Evolutionary conservation across 2,888 invertebrate genomes (phyloP), one percentile per base, ranked within the genome.

Genomic region (Thymelicus acteon): DNA sequence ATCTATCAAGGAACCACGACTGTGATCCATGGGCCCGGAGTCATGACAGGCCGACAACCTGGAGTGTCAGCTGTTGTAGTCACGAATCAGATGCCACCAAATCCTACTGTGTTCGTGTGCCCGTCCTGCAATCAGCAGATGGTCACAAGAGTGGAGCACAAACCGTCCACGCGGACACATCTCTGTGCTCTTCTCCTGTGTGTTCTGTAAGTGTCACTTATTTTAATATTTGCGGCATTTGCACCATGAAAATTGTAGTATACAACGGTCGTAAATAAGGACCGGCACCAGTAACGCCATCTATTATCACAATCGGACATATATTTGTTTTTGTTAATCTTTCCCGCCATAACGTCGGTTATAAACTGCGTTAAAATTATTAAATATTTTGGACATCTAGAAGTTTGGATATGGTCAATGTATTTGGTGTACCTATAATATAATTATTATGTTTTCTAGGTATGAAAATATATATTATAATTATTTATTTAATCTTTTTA

Each of bases 121-220:
- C 91, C 85, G 3, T 88, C 88, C 0, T 95, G 95, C 72, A 87
- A 90, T 44, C 81, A 82, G 8, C 87, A 87, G 31, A 86, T 94
- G 0, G 80, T 90, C 13, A 94, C 95, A 0, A 87, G 88, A 44
- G 80, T 94, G 40, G 84, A 86, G 74, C 79, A 77, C 54, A 90
- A 84, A 71, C 79, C 95, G 7, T 89, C 92, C 0, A 87, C 90
- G 7, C 91, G 89, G 67, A 95, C 95, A 0, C 95, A 95, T 81
- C 77, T 95, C 10, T 88, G 94, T 72, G 95, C 95, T 6, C 72
- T 91, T 8, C 61, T 95, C 0, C 82, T 95, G 13, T 95, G 95
- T 76, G 39, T 89, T n/a, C 2, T 90, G 91, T 91, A 78, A 83
- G 87, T 81, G 7, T 37, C 6, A 0, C 5, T 52, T 37, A 19